These are phyloP conservation scores for Drosophila eugracilis DNA, from an alignment of 1,140 invertebrate genomes.

Conservation along the genomic window DNA sequence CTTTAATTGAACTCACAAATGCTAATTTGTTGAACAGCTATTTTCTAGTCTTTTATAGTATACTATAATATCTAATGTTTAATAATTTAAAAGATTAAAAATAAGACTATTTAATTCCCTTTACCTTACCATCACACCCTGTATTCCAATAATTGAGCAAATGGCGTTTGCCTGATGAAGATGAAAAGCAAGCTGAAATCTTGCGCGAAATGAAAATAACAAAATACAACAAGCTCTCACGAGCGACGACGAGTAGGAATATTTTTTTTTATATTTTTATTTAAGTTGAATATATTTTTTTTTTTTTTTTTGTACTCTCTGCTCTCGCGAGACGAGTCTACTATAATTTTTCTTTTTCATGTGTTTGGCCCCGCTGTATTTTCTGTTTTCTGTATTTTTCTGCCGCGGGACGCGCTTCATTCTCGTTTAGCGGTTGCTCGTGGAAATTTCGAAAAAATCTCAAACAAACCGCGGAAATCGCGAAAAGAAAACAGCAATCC, in stretches of 20 bases:
- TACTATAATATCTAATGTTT: too few species aligned
- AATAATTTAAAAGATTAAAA: neutral
- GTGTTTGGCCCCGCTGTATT: constrained; percentile 62
- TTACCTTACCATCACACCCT: too few species aligned
- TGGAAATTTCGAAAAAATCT: constrained; percentile 48
- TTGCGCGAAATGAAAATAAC: constrained; percentile 69
- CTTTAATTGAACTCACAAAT: too few species aligned
- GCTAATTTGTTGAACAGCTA: too few species aligned
- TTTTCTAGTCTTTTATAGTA: too few species aligned
- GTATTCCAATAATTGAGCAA: constrained; percentile 69
- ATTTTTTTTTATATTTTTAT: constrained; percentile 33
- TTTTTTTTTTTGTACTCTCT: constrained; percentile 51
- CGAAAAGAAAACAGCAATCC: neutral
- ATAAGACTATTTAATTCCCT: too few species aligned
- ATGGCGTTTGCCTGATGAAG: constrained; percentile 57
- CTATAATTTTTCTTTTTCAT: constrained; percentile 66
- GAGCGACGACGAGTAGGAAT: constrained; percentile 21
- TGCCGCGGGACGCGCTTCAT: constrained; percentile 77
- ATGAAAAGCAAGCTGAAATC: constrained; percentile 68
- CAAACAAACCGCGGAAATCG: constrained; percentile 10
- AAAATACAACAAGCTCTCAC: constrained; percentile 52
- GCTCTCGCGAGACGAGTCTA: constrained; percentile 43
- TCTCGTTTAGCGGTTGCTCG: constrained; percentile 68
- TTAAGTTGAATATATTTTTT: constrained; percentile 80
- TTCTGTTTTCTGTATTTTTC: constrained; percentile 73